Percentiles rank a stretch among this genome's conserved stretches.
Evolutionary conservation across 2,888 invertebrate genomes (phyloP).

Genomic region (Bembecia ichneumoniformis): DNA sequence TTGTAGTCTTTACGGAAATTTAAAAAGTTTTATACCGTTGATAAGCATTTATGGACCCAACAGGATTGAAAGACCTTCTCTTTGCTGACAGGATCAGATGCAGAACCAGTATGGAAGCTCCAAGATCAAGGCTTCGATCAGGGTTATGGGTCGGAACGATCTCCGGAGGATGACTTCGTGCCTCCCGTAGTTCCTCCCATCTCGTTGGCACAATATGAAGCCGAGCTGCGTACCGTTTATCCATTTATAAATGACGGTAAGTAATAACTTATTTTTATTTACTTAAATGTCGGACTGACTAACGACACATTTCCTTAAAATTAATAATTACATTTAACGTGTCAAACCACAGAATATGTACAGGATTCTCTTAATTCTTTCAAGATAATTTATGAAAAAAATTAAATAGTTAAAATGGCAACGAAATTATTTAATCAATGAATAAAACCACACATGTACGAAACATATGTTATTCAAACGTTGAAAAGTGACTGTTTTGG

Average conservation of each 20-base stretch:
- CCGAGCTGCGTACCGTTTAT: slow-evolving; percentile 75
- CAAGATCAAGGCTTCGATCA: slow-evolving; percentile 77
- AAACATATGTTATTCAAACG: too few species aligned
- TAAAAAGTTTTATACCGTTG: too few species aligned
- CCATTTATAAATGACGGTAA: slow-evolving; percentile 80
- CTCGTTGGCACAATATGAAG: slow-evolving; percentile 70
- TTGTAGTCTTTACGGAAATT: too few species aligned
- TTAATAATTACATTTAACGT: slow-evolving; percentile 3
- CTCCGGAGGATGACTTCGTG: slow-evolving; percentile 83
- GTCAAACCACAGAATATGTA: slow-evolving; percentile 2
- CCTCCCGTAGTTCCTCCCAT: slow-evolving; percentile 74
- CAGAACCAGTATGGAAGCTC: slow-evolving; percentile 69
- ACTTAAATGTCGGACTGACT: too few species aligned
- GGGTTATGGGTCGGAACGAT: slow-evolving; percentile 83
- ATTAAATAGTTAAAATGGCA: too few species aligned
- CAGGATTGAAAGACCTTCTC: too few species aligned
- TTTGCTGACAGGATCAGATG: slow-evolving; percentile 55
- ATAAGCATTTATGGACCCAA: too few species aligned
- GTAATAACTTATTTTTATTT: slow-evolving; percentile 11
- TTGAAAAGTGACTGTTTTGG: too few species aligned
- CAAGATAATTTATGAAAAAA: too few species aligned
- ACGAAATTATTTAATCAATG: too few species aligned
- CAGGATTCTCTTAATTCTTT: too few species aligned
- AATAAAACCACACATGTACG: too few species aligned
- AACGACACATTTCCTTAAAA: slow-evolving; percentile 2